Percentiles rank a stretch among this genome's conserved stretches.
phyloP scores from a whole-genome alignment of 2,797 vertebrate species.

The Cheirogaleus major region DNA sequence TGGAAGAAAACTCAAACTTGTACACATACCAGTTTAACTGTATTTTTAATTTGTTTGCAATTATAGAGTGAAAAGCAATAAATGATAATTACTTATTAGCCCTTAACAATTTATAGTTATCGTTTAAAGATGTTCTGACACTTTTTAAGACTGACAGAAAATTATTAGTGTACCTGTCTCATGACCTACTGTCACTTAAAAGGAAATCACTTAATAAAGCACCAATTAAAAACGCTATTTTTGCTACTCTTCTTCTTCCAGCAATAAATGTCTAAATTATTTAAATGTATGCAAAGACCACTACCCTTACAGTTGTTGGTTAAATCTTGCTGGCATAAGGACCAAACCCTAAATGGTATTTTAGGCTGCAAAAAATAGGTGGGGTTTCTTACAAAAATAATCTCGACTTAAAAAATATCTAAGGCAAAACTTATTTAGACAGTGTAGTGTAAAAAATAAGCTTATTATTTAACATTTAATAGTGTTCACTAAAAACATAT shows the following conservation, averaged over 20 bases:
- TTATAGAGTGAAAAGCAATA: constrained; percentile 37
- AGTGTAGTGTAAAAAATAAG: constrained; percentile 75
- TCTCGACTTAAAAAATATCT: constrained; percentile 58
- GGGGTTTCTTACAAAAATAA: constrained; percentile 73
- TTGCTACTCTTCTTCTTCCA: constrained; percentile 36
- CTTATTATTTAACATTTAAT: constrained; percentile 77
- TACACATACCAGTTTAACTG: neutral
- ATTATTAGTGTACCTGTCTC: constrained; percentile 44
- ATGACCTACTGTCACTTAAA: constrained; percentile 24
- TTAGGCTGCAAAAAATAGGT: constrained; percentile 58
- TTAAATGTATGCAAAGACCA: neutral
- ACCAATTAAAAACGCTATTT: constrained; percentile 56
- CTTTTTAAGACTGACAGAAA: constrained; percentile 18
- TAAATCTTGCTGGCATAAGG: constrained; percentile 46
- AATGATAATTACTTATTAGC: constrained; percentile 21
- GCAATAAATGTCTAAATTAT: constrained; percentile 20
- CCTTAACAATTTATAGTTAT: constrained; percentile 54
- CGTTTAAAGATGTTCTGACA: constrained; percentile 27
- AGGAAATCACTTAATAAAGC: constrained; percentile 60
- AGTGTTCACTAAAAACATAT: constrained; percentile 83
- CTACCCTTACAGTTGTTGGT: neutral
- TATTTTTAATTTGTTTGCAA: neutral
- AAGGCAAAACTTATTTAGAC: constrained; percentile 74
- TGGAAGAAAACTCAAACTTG: constrained; percentile 8
- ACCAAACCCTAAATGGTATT: constrained; percentile 37